Base-by-base conservation (phyloP, 2,888 invertebrate genomes). In the Netelia inedita region DNA sequence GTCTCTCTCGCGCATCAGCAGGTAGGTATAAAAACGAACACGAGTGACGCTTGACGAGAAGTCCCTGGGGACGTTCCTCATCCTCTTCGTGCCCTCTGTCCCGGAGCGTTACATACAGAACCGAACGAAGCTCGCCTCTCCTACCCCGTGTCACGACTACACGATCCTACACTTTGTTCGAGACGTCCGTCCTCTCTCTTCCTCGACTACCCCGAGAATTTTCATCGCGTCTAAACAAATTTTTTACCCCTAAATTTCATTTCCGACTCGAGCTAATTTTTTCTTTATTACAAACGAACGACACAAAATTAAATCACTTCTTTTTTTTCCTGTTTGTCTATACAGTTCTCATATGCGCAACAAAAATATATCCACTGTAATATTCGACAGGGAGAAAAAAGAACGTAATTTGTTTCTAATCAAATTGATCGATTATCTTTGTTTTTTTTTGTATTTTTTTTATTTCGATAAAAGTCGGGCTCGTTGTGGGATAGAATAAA, bases 81-180 rank as follows among this genome's bases (percentile, higher is more conserved):
- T 86, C 86, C 83, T 73, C 53, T 10, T 82, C 68, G 50, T 50
- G 74, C 82, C 74, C 81, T 86, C 63, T 76, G 78, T 66, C 82
- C 69, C 55, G 76, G 81, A 84, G 82, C 73, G 76, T 84, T 78
- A 63, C 80, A 66, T 57, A 35, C 59, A 71, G 73, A 81, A 74
- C 81, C 81, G 74, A 78, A 74, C 78, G 78, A 78, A 76, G 76
- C 72, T 82, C 72, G 66, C 46, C 72, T 65, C 76, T 28, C 46
- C 35, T 53, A 68, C 19, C 69, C 61, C 61, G 72, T 73, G 73
- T 21, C 74, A 23, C 86, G 89, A 91, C 90, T 88, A 91, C 92
- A 90, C 89, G 91, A 88, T 89, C 91, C 91, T 89, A 91, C 90
- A 91, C 90, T 91, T 91, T 91, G 89, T 91, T 89, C 86, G 88